A percentile compares a stretch with the other conserved stretches of the same genome.
Evolutionary conservation across 2,113 vertebrate species (phyloP).

Genomic region (Apeltes quadracus): DNA sequence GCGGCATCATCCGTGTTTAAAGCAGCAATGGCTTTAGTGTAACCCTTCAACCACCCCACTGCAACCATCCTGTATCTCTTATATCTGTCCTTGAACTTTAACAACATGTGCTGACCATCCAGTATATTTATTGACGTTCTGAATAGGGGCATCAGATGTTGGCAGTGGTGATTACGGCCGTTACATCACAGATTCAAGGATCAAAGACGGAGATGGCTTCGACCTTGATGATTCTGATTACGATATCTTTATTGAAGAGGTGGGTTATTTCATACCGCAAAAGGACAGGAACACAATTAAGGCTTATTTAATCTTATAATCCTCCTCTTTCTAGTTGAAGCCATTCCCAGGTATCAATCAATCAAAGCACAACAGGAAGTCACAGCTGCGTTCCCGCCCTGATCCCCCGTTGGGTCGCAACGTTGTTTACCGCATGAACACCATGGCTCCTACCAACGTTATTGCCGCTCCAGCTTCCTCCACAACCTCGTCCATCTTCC

Average conservation of each 20-base stretch:
- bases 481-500: slow-evolving; percentile 26
- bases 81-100: background rate
- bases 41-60: background rate
- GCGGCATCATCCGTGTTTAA: background rate
- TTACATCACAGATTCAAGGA: slow-evolving; percentile 78
- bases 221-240: slow-evolving; percentile 89
- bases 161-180: slow-evolving; percentile 85
- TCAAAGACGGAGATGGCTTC: slow-evolving; percentile 83
- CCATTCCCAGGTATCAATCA: slow-evolving; percentile 81
- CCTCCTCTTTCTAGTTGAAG: slow-evolving; percentile 78
- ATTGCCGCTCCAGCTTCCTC: slow-evolving; percentile 25
- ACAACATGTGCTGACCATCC: background rate
- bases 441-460: slow-evolving; percentile 54
- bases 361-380: slow-evolving; percentile 76
- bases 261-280: slow-evolving; percentile 52
- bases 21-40: background rate
- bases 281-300: background rate
- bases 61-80: background rate
- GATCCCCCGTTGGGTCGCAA: slow-evolving; percentile 60
- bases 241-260: slow-evolving; percentile 92
- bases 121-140: background rate
- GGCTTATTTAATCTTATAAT: background rate
- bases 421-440: slow-evolving; percentile 76
- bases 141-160: slow-evolving; percentile 82
- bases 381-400: slow-evolving; percentile 81